phyloP scores from a whole-genome alignment of 2,113 vertebrate genomes.

The Lota lota region DNA sequence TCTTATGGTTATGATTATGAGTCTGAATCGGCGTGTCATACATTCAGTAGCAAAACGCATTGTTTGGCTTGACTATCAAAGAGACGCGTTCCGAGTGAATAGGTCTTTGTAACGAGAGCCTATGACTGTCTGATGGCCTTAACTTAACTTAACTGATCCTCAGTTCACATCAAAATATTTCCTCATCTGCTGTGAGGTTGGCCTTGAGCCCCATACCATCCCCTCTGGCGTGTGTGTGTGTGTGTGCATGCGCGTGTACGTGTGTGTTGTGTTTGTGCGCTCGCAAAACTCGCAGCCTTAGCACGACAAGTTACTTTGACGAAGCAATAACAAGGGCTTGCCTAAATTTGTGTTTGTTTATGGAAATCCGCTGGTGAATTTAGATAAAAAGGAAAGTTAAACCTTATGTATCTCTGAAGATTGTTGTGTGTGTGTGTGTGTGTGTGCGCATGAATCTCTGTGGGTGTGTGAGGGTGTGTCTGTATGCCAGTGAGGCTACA shows the following conservation, averaged over 20 bases:
- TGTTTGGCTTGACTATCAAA: not conserved
- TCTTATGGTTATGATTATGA: too few species aligned
- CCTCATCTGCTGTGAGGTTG: not conserved
- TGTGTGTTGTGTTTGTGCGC: too few species aligned
- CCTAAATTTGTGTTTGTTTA: too few species aligned
- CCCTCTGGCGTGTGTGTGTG: constrained; percentile 3
- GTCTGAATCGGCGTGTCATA: constrained; percentile 3
- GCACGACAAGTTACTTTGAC: too few species aligned
- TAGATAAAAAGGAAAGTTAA: too few species aligned
- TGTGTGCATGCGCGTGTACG: constrained; percentile 7
- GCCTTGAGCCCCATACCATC: not conserved
- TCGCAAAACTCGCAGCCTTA: too few species aligned
- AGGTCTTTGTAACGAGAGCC: not conserved
- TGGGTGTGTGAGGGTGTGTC: constrained; percentile 9
- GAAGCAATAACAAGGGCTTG: too few species aligned
- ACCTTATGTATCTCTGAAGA: not conserved
- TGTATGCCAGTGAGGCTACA: constrained; percentile 29
- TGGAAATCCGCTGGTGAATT: too few species aligned
- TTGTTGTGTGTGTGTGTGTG: constrained; percentile 9
- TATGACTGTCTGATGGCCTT: not conserved
- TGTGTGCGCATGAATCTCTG: constrained; percentile 6
- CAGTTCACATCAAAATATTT: not conserved
- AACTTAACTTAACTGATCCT: not conserved
- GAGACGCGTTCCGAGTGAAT: not conserved
- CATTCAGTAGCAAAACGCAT: not conserved